Conservation (phyloP, 2,888 invertebrate genomes). For the Capitulum mitella region DNA sequence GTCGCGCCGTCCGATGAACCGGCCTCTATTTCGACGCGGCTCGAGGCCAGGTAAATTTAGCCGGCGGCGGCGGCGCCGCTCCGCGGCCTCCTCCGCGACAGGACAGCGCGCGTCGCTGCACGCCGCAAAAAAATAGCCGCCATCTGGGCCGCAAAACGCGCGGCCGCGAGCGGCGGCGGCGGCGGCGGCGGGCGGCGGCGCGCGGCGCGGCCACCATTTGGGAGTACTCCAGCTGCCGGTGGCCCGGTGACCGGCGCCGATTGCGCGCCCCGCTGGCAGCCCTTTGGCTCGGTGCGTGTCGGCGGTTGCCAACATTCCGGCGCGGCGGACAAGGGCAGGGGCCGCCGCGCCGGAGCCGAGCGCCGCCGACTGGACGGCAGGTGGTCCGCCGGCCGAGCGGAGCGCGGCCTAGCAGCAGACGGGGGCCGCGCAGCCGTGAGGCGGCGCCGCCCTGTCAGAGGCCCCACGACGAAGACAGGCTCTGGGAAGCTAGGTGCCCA, state of each 20-base stretch:
- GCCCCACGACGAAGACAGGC: too few species aligned
- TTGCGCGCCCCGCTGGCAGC: background rate
- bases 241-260: background rate
- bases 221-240: background rate
- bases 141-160: background rate
- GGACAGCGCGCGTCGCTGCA: background rate
- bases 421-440: too few species aligned
- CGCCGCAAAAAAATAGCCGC: background rate
- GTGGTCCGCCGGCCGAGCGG: background rate
- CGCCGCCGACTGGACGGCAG: background rate
- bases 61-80: background rate
- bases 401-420: background rate
- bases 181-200: background rate
- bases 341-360: too few species aligned
- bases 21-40: background rate
- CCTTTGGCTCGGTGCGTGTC: background rate
- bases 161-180: background rate
- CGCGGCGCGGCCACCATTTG: background rate
- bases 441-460: too few species aligned
- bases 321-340: background rate
- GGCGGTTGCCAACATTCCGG: constrained; percentile 1
- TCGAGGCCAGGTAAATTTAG: constrained; percentile 23
- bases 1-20: constrained; percentile 19
- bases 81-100: background rate
- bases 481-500: too few species aligned